A percentile compares a stretch with the other conserved stretches of the same genome.
phyloP scores from a whole-genome alignment of 2,888 invertebrate species.

The Campoplex capitator region DNA sequence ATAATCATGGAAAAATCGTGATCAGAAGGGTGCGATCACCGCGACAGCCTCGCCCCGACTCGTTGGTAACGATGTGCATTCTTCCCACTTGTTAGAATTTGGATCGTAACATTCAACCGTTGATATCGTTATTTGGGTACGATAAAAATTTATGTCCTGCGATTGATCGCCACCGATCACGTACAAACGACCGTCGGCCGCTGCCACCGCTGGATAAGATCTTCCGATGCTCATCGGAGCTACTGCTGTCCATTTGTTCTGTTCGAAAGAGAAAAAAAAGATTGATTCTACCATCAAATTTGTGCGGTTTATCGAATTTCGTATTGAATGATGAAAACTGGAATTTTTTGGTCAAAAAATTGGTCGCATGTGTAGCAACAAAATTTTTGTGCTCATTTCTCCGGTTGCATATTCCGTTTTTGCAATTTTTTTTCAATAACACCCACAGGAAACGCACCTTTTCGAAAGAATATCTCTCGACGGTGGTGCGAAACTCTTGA shows the following conservation, averaged over 20 bases:
- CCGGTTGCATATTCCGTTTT: background rate
- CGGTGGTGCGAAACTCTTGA: constrained; percentile 92
- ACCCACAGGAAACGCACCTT: constrained; percentile 86
- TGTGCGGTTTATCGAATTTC: no score
- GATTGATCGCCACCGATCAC: constrained; percentile 95
- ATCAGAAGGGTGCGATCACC: constrained; percentile 88
- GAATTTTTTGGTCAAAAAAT: no score
- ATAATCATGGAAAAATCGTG: constrained; percentile 47
- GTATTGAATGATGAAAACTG: no score
- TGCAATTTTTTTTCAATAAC: background rate
- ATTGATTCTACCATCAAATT: no score
- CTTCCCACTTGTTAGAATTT: constrained; percentile 90
- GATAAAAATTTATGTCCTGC: constrained; percentile 92
- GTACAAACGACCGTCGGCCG: constrained; percentile 92
- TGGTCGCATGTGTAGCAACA: no score
- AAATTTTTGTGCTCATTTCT: no score
- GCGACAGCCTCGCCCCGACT: constrained; percentile 95
- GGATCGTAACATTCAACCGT: constrained; percentile 95
- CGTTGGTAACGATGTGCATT: constrained; percentile 92
- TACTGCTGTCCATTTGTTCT: constrained; percentile 93
- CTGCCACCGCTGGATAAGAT: constrained; percentile 94
- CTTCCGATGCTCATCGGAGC: constrained; percentile 90
- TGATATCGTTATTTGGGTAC: constrained; percentile 93
- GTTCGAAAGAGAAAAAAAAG: constrained; percentile 56
- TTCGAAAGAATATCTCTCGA: constrained; percentile 93